These are phyloP conservation scores for Aleiodes testaceus DNA, from an alignment of 2,888 invertebrate genomes.

Conservation along the genomic window DNA sequence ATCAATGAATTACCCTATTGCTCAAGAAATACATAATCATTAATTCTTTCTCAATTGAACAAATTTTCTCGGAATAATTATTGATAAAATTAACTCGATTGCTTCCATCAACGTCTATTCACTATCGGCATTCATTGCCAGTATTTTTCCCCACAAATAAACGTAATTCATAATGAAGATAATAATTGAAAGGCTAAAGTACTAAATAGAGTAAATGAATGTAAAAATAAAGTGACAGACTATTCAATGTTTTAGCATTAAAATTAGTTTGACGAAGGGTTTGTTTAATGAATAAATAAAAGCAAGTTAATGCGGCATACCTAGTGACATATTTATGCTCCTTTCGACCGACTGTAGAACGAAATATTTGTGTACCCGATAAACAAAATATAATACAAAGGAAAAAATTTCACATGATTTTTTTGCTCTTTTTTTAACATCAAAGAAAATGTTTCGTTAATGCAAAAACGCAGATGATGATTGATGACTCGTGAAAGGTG, in stretches of 20 bases:
- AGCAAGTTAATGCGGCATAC: constrained; percentile 50
- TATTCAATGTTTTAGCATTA: background rate
- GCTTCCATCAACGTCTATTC: too few species aligned
- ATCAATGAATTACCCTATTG: too few species aligned
- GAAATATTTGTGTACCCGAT: constrained; percentile 47
- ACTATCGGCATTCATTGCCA: too few species aligned
- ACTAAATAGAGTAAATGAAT: background rate
- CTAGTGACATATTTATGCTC: constrained; percentile 50
- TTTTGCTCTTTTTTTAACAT: background rate
- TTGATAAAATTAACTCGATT: too few species aligned
- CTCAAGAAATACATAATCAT: too few species aligned
- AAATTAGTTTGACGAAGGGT: background rate
- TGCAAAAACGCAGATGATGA: background rate
- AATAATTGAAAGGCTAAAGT: background rate
- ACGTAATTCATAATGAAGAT: background rate
- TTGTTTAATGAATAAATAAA: constrained; percentile 21
- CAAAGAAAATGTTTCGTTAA: background rate
- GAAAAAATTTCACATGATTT: background rate
- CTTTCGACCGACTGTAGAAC: constrained; percentile 53
- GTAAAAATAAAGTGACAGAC: background rate
- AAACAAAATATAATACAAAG: constrained; percentile 44
- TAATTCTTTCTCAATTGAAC: too few species aligned
- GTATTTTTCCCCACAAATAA: background rate
- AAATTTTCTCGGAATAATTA: too few species aligned
- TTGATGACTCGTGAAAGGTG: constrained; percentile 33